Conservation (phyloP, 2,797 vertebrate species). For the Anguilla marmorata region DNA sequence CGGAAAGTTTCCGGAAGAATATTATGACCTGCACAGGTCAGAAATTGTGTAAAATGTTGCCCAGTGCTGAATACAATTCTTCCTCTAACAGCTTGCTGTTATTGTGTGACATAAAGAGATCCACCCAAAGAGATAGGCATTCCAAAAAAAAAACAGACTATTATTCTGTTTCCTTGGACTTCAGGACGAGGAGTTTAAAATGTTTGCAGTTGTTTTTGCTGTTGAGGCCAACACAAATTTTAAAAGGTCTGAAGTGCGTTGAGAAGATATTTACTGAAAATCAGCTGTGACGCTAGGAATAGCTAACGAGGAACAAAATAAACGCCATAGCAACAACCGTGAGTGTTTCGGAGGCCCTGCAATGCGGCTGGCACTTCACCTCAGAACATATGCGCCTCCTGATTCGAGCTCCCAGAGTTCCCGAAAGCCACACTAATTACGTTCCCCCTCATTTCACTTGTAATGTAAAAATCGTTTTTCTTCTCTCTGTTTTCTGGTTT, state of each 20-base stretch:
- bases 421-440: constrained; percentile 43
- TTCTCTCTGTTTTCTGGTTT: constrained; percentile 10
- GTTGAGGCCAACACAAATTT: constrained; percentile 33
- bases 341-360: constrained; percentile 40
- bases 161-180: constrained; percentile 19
- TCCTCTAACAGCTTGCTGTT: neutral
- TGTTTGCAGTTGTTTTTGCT: constrained; percentile 33
- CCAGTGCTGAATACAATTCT: neutral
- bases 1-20: neutral
- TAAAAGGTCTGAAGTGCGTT: constrained; percentile 22
- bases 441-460: constrained; percentile 47
- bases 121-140: constrained; percentile 17
- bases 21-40: too few relatives aligned
- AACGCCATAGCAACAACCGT: constrained; percentile 43
- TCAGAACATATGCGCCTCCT: constrained; percentile 41
- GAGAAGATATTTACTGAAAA: constrained; percentile 31
- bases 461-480: constrained; percentile 38
- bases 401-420: constrained; percentile 44
- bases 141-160: neutral
- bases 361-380: constrained; percentile 45
- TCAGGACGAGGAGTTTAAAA: constrained; percentile 22
- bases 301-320: constrained; percentile 45
- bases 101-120: constrained; percentile 16
- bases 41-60: neutral
- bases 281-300: constrained; percentile 22